phyloP scores from a whole-genome alignment of 2,797 vertebrate species.

The Sebastes variabilis region DNA sequence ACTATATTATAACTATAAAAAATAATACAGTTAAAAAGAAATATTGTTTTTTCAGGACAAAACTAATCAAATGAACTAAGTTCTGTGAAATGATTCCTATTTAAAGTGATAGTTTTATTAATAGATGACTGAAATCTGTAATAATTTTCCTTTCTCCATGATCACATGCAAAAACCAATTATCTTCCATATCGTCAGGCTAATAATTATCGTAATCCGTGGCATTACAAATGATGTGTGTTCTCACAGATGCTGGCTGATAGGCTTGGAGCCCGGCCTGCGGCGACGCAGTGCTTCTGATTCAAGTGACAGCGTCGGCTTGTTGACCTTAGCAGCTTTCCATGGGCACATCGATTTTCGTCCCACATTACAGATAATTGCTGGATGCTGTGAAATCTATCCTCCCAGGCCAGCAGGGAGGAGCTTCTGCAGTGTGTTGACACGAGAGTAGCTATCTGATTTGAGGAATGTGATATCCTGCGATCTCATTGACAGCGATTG shows the following conservation, averaged over 20 bases:
- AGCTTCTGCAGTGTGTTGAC: slow-evolving; percentile 78
- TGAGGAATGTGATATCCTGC: slow-evolving; percentile 73
- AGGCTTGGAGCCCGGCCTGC: slow-evolving; percentile 56
- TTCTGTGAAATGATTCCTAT: not conserved
- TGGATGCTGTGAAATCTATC: slow-evolving; percentile 88
- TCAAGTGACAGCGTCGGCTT: slow-evolving; percentile 69
- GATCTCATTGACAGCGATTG: slow-evolving; percentile 71
- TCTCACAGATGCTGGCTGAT: slow-evolving; percentile 41
- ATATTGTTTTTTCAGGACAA: not conserved
- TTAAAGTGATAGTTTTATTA: not conserved
- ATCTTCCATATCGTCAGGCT: slow-evolving; percentile 40
- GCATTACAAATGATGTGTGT: slow-evolving; percentile 44
- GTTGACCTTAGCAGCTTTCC: slow-evolving; percentile 87
- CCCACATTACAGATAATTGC: slow-evolving; percentile 91
- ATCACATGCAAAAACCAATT: slow-evolving; percentile 52
- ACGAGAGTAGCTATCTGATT: slow-evolving; percentile 80
- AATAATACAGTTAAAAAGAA: not conserved
- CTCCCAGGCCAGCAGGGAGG: slow-evolving; percentile 82
- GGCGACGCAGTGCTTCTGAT: slow-evolving; percentile 57
- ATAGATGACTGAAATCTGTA: slow-evolving; percentile 12
- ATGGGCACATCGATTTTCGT: slow-evolving; percentile 89
- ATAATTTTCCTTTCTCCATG: slow-evolving; percentile 31
- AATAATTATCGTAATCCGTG: slow-evolving; percentile 43
- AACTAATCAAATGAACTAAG: not conserved
- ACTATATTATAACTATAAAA: not conserved